These are phyloP conservation scores for Brachirus orientalis DNA, from an alignment of 2,113 vertebrate genomes.

Conservation along the genomic window DNA sequence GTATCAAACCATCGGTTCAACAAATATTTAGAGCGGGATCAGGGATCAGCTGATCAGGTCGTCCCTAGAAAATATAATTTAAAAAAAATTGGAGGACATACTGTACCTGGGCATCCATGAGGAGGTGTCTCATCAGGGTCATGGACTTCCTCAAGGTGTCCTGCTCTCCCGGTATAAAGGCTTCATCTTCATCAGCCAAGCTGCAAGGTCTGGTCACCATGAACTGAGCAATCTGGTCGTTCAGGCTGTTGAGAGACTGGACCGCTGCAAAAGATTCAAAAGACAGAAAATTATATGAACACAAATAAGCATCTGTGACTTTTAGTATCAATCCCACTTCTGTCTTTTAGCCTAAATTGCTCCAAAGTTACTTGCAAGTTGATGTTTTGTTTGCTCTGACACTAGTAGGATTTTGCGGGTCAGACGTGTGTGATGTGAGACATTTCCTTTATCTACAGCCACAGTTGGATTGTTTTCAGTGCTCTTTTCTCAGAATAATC, in stretches of 20 bases:
- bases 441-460: conserved; percentile 27
- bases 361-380: conserved; percentile 10
- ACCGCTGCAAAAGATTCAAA: conserved; percentile 82
- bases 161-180: conserved; percentile 87
- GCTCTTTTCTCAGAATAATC: conserved; percentile 64
- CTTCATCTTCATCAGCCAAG: conserved; percentile 84
- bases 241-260: conserved; percentile 91
- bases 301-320: background rate
- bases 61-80: no score
- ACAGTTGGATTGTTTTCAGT: conserved; percentile 8
- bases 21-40: no score
- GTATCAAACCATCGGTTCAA: no score
- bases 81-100: no score
- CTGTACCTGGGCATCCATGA: conserved; percentile 96
- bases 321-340: no score
- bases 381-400: conserved; percentile 4
- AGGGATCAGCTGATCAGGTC: background rate
- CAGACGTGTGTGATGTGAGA: conserved; percentile 31
- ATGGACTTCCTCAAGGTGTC: conserved; percentile 90
- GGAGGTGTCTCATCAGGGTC: conserved; percentile 92
- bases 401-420: conserved; percentile 31
- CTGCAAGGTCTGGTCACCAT: conserved; percentile 88
- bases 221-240: conserved; percentile 95
- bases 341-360: background rate
- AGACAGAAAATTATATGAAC: background rate